A percentile compares a stretch with the other conserved stretches of the same genome.
Evolutionary conservation across 1,140 invertebrate species (phyloP).

Genomic region (Atta colombica): DNA sequence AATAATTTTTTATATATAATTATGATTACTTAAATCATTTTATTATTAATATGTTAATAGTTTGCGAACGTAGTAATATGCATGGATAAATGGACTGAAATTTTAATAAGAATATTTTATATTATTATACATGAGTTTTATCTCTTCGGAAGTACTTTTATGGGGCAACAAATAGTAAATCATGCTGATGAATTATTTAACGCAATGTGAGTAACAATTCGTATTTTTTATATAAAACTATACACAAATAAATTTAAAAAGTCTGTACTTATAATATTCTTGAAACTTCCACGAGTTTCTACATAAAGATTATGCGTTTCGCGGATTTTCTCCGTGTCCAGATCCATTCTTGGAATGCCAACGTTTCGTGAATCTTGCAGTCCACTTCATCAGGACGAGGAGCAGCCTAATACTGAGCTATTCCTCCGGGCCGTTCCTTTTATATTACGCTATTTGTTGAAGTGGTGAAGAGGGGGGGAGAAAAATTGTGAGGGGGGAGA

Average conservation of each 20-base stretch:
- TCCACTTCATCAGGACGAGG: too few relatives aligned
- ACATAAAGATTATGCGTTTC: too few relatives aligned
- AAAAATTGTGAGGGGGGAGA: too few relatives aligned
- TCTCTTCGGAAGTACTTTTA: neutral
- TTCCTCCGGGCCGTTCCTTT: too few relatives aligned
- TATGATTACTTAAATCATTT: neutral
- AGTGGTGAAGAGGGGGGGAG: too few relatives aligned
- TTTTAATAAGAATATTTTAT: neutral
- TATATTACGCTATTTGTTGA: too few relatives aligned
- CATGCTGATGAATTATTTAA: conserved; percentile 10
- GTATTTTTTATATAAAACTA: neutral
- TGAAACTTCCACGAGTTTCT: too few relatives aligned
- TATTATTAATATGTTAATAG: conserved; percentile 6
- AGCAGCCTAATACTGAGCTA: too few relatives aligned
- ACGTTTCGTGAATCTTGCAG: too few relatives aligned
- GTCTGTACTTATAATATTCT: too few relatives aligned
- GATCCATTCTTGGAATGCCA: too few relatives aligned
- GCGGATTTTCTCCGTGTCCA: too few relatives aligned
- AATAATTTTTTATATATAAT: neutral
- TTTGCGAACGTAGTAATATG: neutral
- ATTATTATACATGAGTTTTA: neutral
- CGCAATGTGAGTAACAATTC: neutral
- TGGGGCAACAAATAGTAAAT: neutral
- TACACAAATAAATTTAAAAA: neutral
- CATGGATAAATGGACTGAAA: neutral